Evolutionary conservation across 2,113 vertebrate genomes (phyloP), one percentile per base, ranked within the genome.

Genomic region (Rynchops niger): DNA sequence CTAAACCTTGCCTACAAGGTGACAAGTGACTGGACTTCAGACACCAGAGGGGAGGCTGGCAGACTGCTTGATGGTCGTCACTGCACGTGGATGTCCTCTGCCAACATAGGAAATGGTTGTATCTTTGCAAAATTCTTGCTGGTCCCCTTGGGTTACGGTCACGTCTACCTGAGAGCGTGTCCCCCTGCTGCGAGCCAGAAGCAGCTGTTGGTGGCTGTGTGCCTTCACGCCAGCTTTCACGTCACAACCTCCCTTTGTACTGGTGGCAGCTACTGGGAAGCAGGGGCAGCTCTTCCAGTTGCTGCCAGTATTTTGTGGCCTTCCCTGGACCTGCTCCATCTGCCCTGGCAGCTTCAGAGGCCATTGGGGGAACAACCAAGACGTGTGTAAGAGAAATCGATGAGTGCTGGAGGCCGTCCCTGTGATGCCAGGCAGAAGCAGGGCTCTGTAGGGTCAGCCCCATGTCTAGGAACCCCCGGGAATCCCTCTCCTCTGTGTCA

Each of bases 401-500:
- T 42, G n/a, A 47, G 69, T 62, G 82, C 76, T 49, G 53, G 76
- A 74, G 47, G 61, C 61, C 32, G 30, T 53, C 22, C 23, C 30
- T 49, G n/a, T 26, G 53, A 19, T 47, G 9, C 25, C 76, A 69
- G 40, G 25, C 13, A 40, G 69, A n/a, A 25, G 53, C 61, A 26
- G 61, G 34, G 47, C 61, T 67, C 53, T 0, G 0, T 4, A 15
- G 59, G 40, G 34, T 66, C 89, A 53, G 38, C 12, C 67, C 29
- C 0, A 1, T 22, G 22, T 40, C 34, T 52, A 6, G 20, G 45
- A 47, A n/a, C 45, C 34, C 74, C 9, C 6, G 19, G 45, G 52
- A 16, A 38, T 27, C 10, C 26, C 43, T 0, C 22, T 47, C 30
- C n/a, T 34, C 43, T 59, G 52, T 2, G 0, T 34, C 3, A 2